Evolutionary conservation across 2,113 vertebrate species (phyloP).

Genomic region (Pelecanoides urinatrix): DNA sequence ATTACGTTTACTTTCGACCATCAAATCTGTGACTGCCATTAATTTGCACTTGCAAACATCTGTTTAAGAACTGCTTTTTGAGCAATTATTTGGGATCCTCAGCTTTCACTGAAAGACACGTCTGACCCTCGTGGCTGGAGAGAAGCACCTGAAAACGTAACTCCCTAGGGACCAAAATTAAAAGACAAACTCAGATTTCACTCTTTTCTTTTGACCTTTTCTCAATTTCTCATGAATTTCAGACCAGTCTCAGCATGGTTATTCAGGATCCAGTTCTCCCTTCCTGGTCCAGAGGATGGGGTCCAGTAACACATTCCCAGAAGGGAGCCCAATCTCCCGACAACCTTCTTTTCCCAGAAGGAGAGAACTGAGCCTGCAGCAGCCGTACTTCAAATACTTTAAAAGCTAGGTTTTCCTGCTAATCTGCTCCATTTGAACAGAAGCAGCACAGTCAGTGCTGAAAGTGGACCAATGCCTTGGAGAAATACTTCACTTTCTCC

Average conservation of each 20-base stretch:
- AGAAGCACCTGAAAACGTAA: background rate
- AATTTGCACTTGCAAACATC: background rate
- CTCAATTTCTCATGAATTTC: background rate
- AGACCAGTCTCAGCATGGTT: background rate
- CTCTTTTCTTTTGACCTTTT: background rate
- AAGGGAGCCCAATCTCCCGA: background rate
- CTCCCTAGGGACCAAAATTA: background rate
- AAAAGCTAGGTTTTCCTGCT: background rate
- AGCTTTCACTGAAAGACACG: background rate
- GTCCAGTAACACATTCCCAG: background rate
- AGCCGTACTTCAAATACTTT: background rate
- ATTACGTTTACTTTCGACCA: rapidly evolving
- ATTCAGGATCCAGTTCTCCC: background rate
- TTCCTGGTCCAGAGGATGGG: background rate
- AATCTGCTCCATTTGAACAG: background rate
- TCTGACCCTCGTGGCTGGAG: background rate
- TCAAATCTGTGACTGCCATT: background rate
- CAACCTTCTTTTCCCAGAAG: background rate
- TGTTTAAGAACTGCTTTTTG: background rate
- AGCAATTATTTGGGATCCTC: background rate
- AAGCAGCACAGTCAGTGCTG: background rate
- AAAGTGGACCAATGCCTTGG: background rate
- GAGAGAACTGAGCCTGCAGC: background rate
- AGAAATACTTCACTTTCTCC: constrained; percentile 15
- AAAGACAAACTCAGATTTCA: background rate